These are phyloP conservation scores for Podabrus alpinus DNA, from an alignment of 2,888 invertebrate species.

Conservation along the genomic window DNA sequence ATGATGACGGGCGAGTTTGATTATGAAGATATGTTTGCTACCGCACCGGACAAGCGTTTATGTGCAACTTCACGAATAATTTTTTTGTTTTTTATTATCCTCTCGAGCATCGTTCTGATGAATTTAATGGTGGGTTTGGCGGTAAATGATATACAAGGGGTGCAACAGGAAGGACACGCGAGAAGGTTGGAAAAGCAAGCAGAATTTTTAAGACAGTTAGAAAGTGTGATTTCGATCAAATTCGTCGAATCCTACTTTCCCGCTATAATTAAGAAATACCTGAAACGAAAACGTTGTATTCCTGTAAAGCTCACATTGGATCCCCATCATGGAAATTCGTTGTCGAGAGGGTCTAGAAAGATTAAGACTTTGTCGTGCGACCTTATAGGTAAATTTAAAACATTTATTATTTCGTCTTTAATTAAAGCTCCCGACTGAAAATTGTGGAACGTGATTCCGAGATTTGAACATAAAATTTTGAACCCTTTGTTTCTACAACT, in stretches of 20 bases:
- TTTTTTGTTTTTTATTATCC: constrained; percentile 58
- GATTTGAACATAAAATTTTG: not conserved
- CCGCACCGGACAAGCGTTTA: constrained; percentile 29
- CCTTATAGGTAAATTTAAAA: constrained; percentile 40
- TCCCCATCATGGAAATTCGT: constrained; percentile 26
- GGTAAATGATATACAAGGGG: constrained; percentile 59
- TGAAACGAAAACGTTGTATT: constrained; percentile 31
- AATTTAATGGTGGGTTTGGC: constrained; percentile 62
- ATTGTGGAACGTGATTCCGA: not conserved
- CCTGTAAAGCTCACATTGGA: constrained; percentile 27
- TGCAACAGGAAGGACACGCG: constrained; percentile 45
- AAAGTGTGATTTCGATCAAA: constrained; percentile 42
- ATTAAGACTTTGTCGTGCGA: constrained; percentile 38
- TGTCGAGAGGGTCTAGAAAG: constrained; percentile 32
- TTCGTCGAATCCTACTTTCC: constrained; percentile 31
- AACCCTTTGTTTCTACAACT: not conserved
- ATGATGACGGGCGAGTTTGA: constrained; percentile 66
- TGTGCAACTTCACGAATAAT: constrained; percentile 54
- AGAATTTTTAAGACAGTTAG: constrained; percentile 51
- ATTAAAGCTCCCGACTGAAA: not conserved
- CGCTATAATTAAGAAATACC: constrained; percentile 19
- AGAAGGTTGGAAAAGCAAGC: constrained; percentile 51
- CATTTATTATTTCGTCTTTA: not conserved
- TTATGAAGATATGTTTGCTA: constrained; percentile 54
- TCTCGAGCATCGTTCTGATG: constrained; percentile 61